Evolutionary conservation across 64 coral and sea anemone genomes (phyloP).

Genomic region (Stylophora pistillata): DNA sequence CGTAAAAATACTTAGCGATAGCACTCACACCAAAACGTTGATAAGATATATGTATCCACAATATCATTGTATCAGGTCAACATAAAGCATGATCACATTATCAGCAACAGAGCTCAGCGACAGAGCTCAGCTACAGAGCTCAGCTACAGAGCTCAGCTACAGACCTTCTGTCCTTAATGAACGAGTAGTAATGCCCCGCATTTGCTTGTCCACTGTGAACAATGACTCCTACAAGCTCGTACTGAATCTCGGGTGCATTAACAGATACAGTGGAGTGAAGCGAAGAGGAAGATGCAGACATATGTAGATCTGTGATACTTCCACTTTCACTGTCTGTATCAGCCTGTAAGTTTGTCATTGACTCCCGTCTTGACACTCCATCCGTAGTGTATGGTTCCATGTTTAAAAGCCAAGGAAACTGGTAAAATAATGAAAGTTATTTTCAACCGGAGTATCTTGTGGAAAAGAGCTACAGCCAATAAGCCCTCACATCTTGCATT

Average conservation of each 20-base stretch:
- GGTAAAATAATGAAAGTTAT: not conserved
- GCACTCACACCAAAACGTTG: too few relatives aligned
- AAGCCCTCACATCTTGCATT: too few relatives aligned
- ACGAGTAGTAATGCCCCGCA: constrained; percentile 90
- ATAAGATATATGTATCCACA: too few relatives aligned
- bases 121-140: not conserved
- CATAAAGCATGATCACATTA: too few relatives aligned
- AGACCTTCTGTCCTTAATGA: constrained; percentile 87
- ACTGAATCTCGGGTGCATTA: constrained; percentile 65
- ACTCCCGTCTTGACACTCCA: constrained; percentile 77
- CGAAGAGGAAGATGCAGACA: constrained; percentile 65
- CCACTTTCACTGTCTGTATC: constrained; percentile 78
- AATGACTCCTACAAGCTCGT: constrained; percentile 82
- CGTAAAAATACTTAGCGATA: too few relatives aligned
- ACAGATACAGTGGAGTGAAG: constrained; percentile 53
- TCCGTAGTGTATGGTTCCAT: constrained; percentile 93
- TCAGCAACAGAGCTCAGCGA: constrained; percentile 4
- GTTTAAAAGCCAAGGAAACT: constrained; percentile 92
- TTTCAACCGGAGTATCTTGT: not conserved
- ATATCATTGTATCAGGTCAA: too few relatives aligned
- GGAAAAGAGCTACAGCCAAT: not conserved
- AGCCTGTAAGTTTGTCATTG: constrained; percentile 7
- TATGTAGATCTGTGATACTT: constrained; percentile 61
- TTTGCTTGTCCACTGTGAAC: constrained; percentile 94
- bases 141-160: not conserved